These are phyloP conservation scores for Melanocharis versteri DNA, from an alignment of 2,113 vertebrate genomes.

Conservation along the genomic window DNA sequence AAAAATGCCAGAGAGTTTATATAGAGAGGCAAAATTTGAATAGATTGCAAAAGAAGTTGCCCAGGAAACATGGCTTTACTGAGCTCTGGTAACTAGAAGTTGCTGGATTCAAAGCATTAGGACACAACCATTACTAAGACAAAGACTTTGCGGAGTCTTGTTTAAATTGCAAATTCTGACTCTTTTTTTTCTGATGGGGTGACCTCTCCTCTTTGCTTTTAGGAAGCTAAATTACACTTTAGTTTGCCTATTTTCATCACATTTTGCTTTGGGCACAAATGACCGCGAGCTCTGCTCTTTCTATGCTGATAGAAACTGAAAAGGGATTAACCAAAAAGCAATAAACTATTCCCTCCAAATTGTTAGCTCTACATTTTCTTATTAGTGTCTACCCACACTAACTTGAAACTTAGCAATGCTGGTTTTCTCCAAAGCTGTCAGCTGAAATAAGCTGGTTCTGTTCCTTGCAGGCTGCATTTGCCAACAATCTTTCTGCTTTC, in stretches of 20 bases:
- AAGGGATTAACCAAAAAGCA: slow-evolving; percentile 40
- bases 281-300: background rate
- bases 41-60: slow-evolving; percentile 6
- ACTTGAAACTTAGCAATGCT: slow-evolving; percentile 22
- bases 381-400: slow-evolving; percentile 36
- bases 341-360: slow-evolving; percentile 11
- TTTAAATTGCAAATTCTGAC: slow-evolving; percentile 12
- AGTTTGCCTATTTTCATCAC: slow-evolving; percentile 9
- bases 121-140: background rate
- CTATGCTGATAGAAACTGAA: slow-evolving; percentile 31
- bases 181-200: background rate
- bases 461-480: background rate
- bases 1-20: background rate
- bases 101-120: background rate
- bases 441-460: slow-evolving; percentile 16
- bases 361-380: slow-evolving; percentile 31
- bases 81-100: slow-evolving; percentile 3
- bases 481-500: background rate
- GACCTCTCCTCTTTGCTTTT: slow-evolving; percentile 7
- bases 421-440: slow-evolving; percentile 29
- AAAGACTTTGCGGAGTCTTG: background rate
- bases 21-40: background rate
- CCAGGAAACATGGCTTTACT: background rate
- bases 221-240: slow-evolving; percentile 7
- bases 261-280: slow-evolving; percentile 25